Evolutionary conservation across 2,888 invertebrate genomes (phyloP).

Genomic region (Ectemnius lituratus): DNA sequence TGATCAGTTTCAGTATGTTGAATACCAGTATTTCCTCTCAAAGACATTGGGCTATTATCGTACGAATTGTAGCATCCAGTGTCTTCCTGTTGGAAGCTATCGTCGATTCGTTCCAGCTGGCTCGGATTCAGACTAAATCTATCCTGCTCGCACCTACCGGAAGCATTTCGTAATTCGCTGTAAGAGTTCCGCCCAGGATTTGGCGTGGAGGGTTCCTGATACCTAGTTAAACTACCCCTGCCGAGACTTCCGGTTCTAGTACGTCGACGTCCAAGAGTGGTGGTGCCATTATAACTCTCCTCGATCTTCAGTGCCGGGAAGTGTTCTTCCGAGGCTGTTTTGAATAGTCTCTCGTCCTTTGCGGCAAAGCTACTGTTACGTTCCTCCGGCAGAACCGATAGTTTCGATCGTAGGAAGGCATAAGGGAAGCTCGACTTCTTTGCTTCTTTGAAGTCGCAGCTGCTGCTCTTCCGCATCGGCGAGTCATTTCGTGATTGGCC

Average conservation of each 20-base stretch:
- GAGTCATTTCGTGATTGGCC: constrained; percentile 60
- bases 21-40: constrained; percentile 36
- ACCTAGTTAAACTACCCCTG: constrained; percentile 37
- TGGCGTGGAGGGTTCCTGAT: constrained; percentile 50
- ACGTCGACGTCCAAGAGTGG: constrained; percentile 72
- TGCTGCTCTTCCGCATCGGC: constrained; percentile 70
- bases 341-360: constrained; percentile 79
- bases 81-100: constrained; percentile 62
- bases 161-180: constrained; percentile 61
- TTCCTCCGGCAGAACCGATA: constrained; percentile 89
- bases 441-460: constrained; percentile 75
- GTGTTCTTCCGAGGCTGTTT: constrained; percentile 82
- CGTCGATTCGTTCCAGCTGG: constrained; percentile 67
- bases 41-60: constrained; percentile 56
- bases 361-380: constrained; percentile 71
- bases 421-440: constrained; percentile 86
- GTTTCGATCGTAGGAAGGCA: constrained; percentile 86
- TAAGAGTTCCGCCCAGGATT: constrained; percentile 68
- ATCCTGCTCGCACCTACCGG: constrained; percentile 63
- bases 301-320: constrained; percentile 76
- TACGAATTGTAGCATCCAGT: constrained; percentile 58
- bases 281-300: constrained; percentile 72
- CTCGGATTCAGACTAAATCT: constrained; percentile 65
- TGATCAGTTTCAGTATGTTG: constrained; percentile 43
- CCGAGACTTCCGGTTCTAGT: constrained; percentile 55